Evolutionary conservation across 2,113 vertebrate species (phyloP), one percentile per base, ranked within the genome.

Genomic region (Hipposideros armiger): DNA sequence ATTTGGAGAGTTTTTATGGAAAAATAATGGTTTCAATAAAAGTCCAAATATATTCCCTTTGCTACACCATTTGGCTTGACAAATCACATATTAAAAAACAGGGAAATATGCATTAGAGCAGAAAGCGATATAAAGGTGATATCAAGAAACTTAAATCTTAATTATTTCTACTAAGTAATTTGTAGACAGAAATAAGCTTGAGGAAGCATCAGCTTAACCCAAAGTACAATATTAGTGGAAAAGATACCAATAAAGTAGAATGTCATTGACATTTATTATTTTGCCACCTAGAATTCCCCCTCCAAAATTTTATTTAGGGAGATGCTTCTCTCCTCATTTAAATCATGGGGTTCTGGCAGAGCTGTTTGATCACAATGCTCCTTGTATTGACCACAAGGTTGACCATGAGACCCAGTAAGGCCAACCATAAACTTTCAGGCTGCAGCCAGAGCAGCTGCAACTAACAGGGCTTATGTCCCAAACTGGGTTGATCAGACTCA

Each of bases 21-120:
- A 91, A 96, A 88, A 77, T 85, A 87, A 89, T 72, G 17, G 32
- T 60, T 90, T 76, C n/a, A 77, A 60, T 80, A 67, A 87, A 85
- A 70, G 87, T 90, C 52, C 56, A 85, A 91, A 69, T 89, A 69
- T 56, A 95, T 82, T 16, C 8, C 52, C 32, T 60, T 1, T 54
- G 26, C 7, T 81, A 14, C 2, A 47, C 92, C 36, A 36, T 85
- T 72, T 89, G 80, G 11, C 11, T 87, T 83, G n/a, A 92, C 14
- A 90, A 81, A n/a, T 7, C 52, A 26, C 26, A 47, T 54, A 54
- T 80, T 30, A 76, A 93, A 93, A 88, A 9, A 50, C 3, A 88
- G 19, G 30, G 30, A 26, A 62, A 26, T 45, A 85, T 24, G 26
- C 0, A 3, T 32, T 78, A 64, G 28, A 77, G 50, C 10, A 94